These are phyloP conservation scores for Halcyon chelicuti DNA, from an alignment of 2,797 vertebrate genomes.

Conservation along the genomic window DNA sequence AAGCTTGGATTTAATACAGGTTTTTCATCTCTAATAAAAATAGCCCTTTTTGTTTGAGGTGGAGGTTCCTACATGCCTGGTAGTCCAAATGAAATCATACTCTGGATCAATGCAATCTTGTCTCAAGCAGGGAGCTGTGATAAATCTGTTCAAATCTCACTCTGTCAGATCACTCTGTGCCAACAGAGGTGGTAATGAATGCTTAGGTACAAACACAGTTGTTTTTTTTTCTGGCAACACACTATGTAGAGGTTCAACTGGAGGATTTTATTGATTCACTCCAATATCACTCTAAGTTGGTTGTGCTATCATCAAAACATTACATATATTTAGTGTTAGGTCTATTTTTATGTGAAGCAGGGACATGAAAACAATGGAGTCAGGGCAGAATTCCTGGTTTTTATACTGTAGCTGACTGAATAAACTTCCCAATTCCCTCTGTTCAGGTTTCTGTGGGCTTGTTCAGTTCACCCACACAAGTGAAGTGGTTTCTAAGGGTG, in stretches of 20 bases:
- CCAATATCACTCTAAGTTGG: background rate
- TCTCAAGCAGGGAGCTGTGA: background rate
- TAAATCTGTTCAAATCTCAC: constrained; percentile 30
- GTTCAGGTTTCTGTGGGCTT: background rate
- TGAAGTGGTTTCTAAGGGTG: background rate
- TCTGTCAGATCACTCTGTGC: background rate
- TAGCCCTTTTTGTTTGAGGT: background rate
- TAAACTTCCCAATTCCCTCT: background rate
- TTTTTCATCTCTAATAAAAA: background rate
- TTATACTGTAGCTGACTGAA: background rate
- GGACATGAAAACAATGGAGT: background rate
- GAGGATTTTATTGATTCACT: constrained; percentile 5
- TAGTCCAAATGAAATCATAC: constrained; percentile 3
- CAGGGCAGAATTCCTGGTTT: background rate
- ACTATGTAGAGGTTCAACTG: background rate
- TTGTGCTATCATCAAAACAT: background rate
- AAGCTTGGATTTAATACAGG: constrained; percentile 21
- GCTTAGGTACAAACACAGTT: constrained; percentile 16
- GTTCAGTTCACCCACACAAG: background rate
- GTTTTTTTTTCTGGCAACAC: background rate
- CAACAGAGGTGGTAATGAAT: constrained; percentile 39
- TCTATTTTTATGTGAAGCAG: background rate
- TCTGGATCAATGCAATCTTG: constrained; percentile 34
- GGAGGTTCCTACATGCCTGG: background rate
- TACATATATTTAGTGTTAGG: background rate